phyloP scores from a whole-genome alignment of 2,797 vertebrate species.

The Lacerta viridis region DNA sequence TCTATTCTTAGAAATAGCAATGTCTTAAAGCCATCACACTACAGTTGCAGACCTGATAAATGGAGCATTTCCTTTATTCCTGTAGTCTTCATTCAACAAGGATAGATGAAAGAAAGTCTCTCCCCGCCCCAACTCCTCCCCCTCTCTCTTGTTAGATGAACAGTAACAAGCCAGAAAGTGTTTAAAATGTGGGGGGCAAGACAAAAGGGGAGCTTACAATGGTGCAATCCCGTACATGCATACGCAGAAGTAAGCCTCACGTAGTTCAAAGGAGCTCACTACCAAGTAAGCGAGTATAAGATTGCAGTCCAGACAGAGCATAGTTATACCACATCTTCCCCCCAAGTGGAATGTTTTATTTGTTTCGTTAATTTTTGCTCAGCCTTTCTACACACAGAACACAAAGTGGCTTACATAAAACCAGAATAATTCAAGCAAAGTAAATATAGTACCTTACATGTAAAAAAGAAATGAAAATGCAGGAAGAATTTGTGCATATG shows the following conservation, averaged over 20 bases:
- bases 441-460: too few species aligned
- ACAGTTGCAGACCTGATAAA: conserved; percentile 12
- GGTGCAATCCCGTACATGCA: neutral
- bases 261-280: neutral
- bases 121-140: too few species aligned
- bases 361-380: neutral
- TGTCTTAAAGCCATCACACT: neutral
- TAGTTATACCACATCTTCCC: neutral
- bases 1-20: conserved; percentile 9
- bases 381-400: neutral
- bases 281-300: neutral
- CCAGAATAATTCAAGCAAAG: neutral
- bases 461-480: too few species aligned
- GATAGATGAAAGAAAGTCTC: neutral
- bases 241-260: neutral
- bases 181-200: neutral
- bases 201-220: neutral
- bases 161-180: neutral
- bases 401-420: neutral
- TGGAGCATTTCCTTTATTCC: neutral
- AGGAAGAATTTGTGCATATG: too few species aligned
- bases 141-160: neutral
- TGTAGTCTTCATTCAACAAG: neutral
- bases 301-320: too few species aligned
- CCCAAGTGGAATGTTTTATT: neutral